phyloP scores from a whole-genome alignment of 2,113 vertebrate genomes.

The Diadophis punctatus region DNA sequence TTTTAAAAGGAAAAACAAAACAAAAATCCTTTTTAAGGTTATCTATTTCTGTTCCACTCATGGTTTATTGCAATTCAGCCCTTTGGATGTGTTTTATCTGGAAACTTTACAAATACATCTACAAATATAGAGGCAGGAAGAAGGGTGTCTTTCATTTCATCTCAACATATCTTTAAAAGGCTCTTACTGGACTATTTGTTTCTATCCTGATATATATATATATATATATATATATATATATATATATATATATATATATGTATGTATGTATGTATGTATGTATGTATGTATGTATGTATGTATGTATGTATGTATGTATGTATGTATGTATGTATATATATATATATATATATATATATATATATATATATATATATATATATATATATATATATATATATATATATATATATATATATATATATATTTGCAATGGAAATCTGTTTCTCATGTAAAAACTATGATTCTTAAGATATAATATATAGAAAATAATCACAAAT shows the following conservation, averaged over 20 bases:
- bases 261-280: no score
- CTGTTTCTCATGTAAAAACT: background rate
- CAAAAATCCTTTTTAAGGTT: background rate
- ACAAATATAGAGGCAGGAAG: background rate
- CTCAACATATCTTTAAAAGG: conserved; percentile 10
- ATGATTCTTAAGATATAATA: background rate
- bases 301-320: no score
- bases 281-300: no score
- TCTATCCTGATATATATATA: background rate
- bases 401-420: no score
- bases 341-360: no score
- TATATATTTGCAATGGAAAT: background rate
- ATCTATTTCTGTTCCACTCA: conserved; percentile 6
- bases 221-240: no score
- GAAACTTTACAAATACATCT: conserved; percentile 4
- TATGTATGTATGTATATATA: no score
- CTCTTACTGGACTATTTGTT: background rate
- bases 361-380: no score
- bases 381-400: no score
- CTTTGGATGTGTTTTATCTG: background rate
- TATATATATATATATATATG: no score
- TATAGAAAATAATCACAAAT: background rate
- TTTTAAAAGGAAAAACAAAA: background rate
- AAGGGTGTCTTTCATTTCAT: background rate
- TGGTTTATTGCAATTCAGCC: conserved; percentile 5